Conservation (phyloP, 1,140 invertebrate genomes). For the Drosophila trapezifrons region DNA sequence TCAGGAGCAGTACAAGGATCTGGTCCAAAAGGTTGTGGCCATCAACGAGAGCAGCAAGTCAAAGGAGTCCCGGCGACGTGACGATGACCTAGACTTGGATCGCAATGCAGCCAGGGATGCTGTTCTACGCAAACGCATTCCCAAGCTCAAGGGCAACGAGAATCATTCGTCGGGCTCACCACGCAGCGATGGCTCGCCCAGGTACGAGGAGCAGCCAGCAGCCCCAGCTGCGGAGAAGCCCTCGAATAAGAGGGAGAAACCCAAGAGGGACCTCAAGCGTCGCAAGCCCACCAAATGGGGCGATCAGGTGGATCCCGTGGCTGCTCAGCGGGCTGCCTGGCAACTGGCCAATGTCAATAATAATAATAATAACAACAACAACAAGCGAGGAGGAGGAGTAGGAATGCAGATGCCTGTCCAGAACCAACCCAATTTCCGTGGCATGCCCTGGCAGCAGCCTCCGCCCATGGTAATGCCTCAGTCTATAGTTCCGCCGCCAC, state of each 20-base stretch:
- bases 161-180: slow-evolving; percentile 47
- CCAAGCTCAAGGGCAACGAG: slow-evolving; percentile 70
- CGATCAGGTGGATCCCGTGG: slow-evolving; percentile 66
- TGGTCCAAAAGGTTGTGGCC: slow-evolving; percentile 91
- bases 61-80: slow-evolving; percentile 89
- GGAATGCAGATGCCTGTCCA: slow-evolving; percentile 17
- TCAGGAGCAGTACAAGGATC: slow-evolving; percentile 90
- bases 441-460: slow-evolving; percentile 73
- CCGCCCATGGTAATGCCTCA: slow-evolving; percentile 57
- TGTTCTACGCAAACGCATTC: slow-evolving; percentile 74
- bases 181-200: slow-evolving; percentile 62
- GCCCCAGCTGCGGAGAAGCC: slow-evolving; percentile 16
- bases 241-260: slow-evolving; percentile 33
- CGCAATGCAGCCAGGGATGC: slow-evolving; percentile 75
- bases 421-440: slow-evolving; percentile 42
- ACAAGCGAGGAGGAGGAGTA: slow-evolving; percentile 7
- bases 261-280: slow-evolving; percentile 63
- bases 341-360: slow-evolving; percentile 59
- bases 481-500: slow-evolving; percentile 59
- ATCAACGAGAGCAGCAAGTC: slow-evolving; percentile 92
- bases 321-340: slow-evolving; percentile 62
- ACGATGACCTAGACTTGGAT: slow-evolving; percentile 74
- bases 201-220: slow-evolving; percentile 57
- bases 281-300: slow-evolving; percentile 78
- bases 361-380: slow-evolving; percentile 44